Conservation (phyloP, 2,797 vertebrate genomes). For the Pogonophryne albipinna region DNA sequence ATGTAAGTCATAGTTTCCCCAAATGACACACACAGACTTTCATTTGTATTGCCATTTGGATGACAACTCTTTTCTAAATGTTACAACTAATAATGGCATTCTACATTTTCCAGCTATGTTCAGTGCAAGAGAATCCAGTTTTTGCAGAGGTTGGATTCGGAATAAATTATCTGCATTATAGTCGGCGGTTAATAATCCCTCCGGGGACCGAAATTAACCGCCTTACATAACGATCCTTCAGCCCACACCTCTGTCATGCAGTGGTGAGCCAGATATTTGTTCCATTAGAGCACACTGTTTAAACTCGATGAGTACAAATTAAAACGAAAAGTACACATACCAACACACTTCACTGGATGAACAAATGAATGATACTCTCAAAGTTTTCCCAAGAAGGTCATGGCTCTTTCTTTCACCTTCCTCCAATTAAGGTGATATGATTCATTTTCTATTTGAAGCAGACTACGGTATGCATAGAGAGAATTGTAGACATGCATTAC, state of each 20-base stretch:
- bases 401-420: not conserved
- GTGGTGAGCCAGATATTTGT: constrained; percentile 42
- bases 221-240: constrained; percentile 56
- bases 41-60: constrained; percentile 9
- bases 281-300: constrained; percentile 32
- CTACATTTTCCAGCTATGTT: not conserved
- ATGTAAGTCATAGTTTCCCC: constrained; percentile 59
- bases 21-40: constrained; percentile 37
- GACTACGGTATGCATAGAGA: no score
- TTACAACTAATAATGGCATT: not conserved
- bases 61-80: constrained; percentile 23
- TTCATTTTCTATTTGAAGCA: constrained; percentile 2
- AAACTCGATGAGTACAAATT: constrained; percentile 23
- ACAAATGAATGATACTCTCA: not conserved
- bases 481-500: not conserved
- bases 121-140: not conserved
- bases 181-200: constrained; percentile 21
- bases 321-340: constrained; percentile 1
- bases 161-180: constrained; percentile 17
- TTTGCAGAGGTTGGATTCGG: not conserved
- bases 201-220: constrained; percentile 20
- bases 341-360: not conserved
- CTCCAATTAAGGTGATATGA: not conserved
- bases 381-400: not conserved
- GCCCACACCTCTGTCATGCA: constrained; percentile 29